Evolutionary conservation across 2,797 vertebrate genomes (phyloP).

Genomic region (Odontamblyopus rebecca): DNA sequence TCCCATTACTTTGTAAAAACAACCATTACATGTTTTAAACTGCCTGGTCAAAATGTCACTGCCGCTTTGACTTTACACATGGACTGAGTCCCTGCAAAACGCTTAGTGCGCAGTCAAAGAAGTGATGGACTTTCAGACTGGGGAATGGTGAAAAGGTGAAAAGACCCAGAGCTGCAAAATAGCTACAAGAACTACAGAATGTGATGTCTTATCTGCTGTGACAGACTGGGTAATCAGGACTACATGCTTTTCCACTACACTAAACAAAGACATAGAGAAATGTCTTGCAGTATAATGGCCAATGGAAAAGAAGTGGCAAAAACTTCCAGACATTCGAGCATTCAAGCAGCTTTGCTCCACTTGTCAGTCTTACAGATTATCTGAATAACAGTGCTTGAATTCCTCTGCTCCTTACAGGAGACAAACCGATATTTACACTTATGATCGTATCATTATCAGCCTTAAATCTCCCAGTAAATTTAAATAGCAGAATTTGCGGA

Average conservation of each 20-base stretch:
- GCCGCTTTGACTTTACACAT: neutral
- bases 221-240: neutral
- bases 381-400: no score
- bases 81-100: neutral
- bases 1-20: slow-evolving; percentile 28
- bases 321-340: no score
- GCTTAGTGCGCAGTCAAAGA: neutral
- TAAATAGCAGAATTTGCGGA: no score
- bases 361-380: no score
- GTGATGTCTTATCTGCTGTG: neutral
- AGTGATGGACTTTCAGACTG: neutral
- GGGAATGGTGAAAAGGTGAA: neutral
- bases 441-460: no score
- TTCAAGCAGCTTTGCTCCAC: no score
- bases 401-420: no score
- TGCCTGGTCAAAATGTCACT: neutral
- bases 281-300: neutral
- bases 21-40: slow-evolving; percentile 9
- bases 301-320: no score
- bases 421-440: no score
- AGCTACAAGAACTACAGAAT: neutral
- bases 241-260: neutral
- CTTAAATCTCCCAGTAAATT: no score
- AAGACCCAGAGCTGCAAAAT: neutral
- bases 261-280: neutral